These are phyloP conservation scores for Hippocampus comes DNA, from an alignment of 2,113 vertebrate genomes.

Conservation along the genomic window DNA sequence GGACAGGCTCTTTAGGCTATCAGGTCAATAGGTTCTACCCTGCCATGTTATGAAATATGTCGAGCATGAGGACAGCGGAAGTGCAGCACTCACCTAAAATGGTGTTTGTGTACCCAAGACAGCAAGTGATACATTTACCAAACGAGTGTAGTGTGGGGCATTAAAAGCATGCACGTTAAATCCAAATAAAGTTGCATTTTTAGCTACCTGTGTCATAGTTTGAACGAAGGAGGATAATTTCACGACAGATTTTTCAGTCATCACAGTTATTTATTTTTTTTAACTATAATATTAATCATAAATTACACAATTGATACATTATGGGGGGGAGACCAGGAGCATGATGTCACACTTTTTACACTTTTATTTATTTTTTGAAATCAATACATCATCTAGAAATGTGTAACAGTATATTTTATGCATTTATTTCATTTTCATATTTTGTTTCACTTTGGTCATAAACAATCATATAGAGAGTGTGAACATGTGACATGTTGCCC, in stretches of 20 bases:
- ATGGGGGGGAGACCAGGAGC: no score
- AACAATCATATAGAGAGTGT: no score
- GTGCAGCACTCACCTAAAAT: background rate
- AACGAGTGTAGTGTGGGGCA: background rate
- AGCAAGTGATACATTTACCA: background rate
- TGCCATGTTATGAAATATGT: constrained; percentile 44
- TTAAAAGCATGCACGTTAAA: background rate
- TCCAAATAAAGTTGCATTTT: background rate
- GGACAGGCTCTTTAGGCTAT: constrained; percentile 35
- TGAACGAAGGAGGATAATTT: background rate
- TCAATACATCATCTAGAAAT: no score
- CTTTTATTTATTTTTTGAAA: no score
- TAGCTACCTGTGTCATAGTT: background rate
- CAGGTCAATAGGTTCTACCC: constrained; percentile 39
- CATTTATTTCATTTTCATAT: no score
- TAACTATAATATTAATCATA: background rate
- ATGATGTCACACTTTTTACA: no score
- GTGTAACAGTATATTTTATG: no score
- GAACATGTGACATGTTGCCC: no score
- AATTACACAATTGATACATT: background rate
- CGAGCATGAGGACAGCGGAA: constrained; percentile 29
- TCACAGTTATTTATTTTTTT: background rate
- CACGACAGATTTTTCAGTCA: background rate
- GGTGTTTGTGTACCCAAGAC: constrained; percentile 13
- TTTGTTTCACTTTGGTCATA: no score